Conservation (phyloP, 2,797 vertebrate species). For the Cryptoprocta ferox region DNA sequence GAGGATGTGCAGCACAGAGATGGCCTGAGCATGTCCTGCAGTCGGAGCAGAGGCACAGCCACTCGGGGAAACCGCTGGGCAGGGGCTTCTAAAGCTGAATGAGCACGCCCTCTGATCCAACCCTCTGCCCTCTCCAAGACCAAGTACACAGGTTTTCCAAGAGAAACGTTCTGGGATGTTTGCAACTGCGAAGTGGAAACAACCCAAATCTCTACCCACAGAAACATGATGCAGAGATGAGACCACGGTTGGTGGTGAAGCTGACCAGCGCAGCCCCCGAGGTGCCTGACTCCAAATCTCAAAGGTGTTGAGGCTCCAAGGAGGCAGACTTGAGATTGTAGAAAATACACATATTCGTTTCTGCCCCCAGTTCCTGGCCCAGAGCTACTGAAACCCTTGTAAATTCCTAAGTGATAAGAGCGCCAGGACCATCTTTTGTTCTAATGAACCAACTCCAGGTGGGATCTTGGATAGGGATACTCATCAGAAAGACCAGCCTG, state of each 20-base stretch:
- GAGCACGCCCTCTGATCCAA: neutral
- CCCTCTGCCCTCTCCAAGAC: neutral
- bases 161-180: neutral
- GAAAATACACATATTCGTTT: fast-evolving
- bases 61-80: fast-evolving
- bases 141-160: neutral
- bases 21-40: too few relatives aligned
- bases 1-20: neutral
- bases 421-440: neutral
- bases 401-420: neutral
- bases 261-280: neutral
- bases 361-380: neutral
- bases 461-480: neutral
- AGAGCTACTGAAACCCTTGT: neutral
- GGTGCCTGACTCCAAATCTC: neutral
- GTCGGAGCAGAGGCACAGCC: too few relatives aligned
- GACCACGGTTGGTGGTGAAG: fast-evolving
- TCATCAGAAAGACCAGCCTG: neutral
- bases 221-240: neutral
- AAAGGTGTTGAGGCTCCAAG: neutral
- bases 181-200: neutral
- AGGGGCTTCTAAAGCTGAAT: neutral
- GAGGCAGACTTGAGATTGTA: neutral
- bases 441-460: neutral
- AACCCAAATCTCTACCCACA: neutral